These are phyloP conservation scores for Sminthurinus aureus DNA, from an alignment of 2,888 invertebrate genomes.

Conservation along the genomic window DNA sequence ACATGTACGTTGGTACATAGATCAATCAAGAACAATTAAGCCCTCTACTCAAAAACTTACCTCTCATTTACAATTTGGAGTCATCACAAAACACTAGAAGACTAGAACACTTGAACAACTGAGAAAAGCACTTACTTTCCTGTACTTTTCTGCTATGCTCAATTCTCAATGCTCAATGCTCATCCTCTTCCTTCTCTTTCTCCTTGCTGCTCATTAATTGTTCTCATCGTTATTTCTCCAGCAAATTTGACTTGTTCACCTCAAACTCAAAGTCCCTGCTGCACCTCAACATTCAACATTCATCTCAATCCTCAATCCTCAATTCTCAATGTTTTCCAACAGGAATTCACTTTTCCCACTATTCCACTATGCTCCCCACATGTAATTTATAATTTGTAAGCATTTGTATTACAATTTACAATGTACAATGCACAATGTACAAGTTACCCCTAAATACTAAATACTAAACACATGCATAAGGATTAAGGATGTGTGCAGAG, in stretches of 20 bases:
- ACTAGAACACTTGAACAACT: not conserved
- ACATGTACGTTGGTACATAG: conserved; percentile 44
- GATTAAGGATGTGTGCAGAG: no score
- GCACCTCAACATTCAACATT: not conserved
- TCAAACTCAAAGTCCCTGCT: not conserved
- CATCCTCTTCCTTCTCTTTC: conserved; percentile 30
- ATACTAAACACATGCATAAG: no score
- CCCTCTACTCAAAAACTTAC: conserved; percentile 44
- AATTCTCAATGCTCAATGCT: not conserved
- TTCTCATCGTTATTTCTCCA: conserved; percentile 32
- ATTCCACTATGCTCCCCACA: not conserved
- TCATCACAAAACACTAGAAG: conserved; percentile 14
- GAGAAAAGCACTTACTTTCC: not conserved
- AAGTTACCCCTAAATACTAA: no score
- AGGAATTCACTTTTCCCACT: not conserved
- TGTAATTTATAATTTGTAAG: no score
- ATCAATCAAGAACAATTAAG: conserved; percentile 58
- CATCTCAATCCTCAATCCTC: not conserved
- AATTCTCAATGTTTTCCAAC: not conserved
- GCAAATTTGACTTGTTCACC: conserved; percentile 2
- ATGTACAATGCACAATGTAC: no score
- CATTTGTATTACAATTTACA: no score
- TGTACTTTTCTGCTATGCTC: not conserved
- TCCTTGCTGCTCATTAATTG: conserved; percentile 26
- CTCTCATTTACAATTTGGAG: conserved; percentile 25